phyloP scores from a whole-genome alignment of 2,113 vertebrate species.

The Petromus typicus region DNA sequence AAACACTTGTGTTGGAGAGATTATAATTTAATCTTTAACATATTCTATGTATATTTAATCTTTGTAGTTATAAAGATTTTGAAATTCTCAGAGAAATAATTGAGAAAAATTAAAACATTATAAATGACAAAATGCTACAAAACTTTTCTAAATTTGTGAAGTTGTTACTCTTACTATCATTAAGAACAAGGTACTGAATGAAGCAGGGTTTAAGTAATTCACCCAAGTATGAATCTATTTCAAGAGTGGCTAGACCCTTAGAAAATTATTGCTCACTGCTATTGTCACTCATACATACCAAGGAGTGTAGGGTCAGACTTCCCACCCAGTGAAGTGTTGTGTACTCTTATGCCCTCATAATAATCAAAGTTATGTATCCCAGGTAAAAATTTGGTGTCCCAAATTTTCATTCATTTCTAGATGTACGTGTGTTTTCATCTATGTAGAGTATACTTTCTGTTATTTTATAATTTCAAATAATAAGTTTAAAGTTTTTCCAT shows the following conservation, averaged over 20 bases:
- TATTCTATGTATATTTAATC: not conserved
- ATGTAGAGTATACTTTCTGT: not conserved
- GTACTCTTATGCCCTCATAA: not conserved
- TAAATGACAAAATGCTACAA: not conserved
- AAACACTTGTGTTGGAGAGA: not conserved
- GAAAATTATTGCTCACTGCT: not conserved
- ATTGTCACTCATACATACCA: not conserved
- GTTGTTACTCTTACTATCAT: not conserved
- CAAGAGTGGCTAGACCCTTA: not conserved
- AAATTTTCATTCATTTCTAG: not conserved
- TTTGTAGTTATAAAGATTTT: not conserved
- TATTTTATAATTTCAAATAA: constrained; percentile 27
- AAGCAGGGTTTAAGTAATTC: not conserved
- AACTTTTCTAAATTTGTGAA: not conserved
- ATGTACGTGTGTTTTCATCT: not conserved
- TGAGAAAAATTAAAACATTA: constrained; percentile 33
- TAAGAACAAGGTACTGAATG: not conserved
- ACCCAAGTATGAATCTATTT: not conserved
- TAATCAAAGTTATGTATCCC: not conserved
- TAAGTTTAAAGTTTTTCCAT: not conserved
- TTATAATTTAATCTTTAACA: not conserved
- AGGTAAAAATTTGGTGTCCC: not conserved
- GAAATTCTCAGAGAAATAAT: not conserved
- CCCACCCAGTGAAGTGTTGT: not conserved
- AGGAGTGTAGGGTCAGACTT: not conserved